Conservation (phyloP, 2,797 vertebrate genomes). For the Cryptoblepharus egeriae region DNA sequence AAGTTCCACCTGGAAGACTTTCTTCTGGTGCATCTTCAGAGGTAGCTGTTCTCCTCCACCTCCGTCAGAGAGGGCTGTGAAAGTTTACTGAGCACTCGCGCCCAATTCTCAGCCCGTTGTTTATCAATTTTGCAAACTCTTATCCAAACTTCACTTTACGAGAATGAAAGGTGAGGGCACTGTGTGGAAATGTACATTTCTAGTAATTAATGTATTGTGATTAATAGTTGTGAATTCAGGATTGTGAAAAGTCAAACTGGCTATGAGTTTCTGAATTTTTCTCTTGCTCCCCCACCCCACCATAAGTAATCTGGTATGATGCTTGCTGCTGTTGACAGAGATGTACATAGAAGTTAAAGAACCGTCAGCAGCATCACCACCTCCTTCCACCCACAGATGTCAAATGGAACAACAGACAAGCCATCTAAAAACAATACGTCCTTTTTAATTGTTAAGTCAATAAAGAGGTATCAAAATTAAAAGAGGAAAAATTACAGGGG, state of each 20-base stretch:
- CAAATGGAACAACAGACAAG: constrained; percentile 38
- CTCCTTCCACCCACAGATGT: too few species aligned
- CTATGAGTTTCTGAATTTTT: neutral
- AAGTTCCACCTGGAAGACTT: neutral
- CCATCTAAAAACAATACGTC: constrained; percentile 76
- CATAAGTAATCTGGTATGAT: neutral
- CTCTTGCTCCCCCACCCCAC: neutral
- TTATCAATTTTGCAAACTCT: neutral
- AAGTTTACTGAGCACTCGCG: too few species aligned
- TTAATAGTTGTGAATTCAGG: neutral
- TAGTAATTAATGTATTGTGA: too few species aligned
- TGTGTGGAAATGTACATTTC: neutral
- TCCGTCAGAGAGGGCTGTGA: neutral
- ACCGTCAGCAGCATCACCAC: too few species aligned
- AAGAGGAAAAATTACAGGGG: constrained; percentile 73
- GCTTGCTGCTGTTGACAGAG: neutral
- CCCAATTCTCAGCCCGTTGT: too few species aligned
- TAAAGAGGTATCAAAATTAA: constrained; percentile 81
- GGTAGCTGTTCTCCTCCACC: neutral
- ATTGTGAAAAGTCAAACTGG: neutral
- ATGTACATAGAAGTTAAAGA: too few species aligned
- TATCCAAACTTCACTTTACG: neutral
- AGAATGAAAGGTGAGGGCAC: neutral
- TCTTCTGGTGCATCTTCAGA: neutral
- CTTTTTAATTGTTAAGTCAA: constrained; percentile 77